Conservation (phyloP, 2,797 vertebrate species). For the Sylvia borin region DNA sequence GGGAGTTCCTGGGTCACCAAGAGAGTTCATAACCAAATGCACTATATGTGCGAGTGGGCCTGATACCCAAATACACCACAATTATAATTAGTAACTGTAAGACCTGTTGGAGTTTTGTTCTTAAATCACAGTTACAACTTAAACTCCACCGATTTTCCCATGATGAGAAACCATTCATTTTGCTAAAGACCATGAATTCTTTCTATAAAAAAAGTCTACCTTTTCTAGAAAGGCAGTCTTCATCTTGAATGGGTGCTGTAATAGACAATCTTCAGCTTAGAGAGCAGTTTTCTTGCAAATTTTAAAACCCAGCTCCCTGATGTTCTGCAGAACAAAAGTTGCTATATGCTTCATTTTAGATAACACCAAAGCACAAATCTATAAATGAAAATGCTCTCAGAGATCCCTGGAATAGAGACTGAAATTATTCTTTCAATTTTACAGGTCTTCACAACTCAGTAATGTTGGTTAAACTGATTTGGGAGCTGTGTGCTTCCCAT, state of each 20-base stretch:
- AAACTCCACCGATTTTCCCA: background rate
- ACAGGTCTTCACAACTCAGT: background rate
- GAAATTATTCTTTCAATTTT: slow-evolving; percentile 18
- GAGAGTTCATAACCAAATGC: background rate
- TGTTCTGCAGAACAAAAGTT: background rate
- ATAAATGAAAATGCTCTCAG: background rate
- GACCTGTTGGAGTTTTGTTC: background rate
- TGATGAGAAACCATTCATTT: background rate
- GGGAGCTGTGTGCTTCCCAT: background rate
- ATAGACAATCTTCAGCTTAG: background rate
- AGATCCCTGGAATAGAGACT: background rate
- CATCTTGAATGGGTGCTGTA: background rate
- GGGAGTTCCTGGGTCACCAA: background rate
- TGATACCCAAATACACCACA: background rate
- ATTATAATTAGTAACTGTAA: background rate
- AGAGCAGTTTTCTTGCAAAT: background rate
- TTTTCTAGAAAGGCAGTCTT: background rate
- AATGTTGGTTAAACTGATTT: background rate
- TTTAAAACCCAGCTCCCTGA: background rate
- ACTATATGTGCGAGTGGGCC: background rate
- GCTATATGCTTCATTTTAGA: background rate
- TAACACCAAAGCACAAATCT: background rate
- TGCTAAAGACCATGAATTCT: background rate
- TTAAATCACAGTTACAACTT: background rate
- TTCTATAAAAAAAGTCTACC: background rate